phyloP scores from a whole-genome alignment of 2,113 vertebrate species.

The Sula dactylatra region DNA sequence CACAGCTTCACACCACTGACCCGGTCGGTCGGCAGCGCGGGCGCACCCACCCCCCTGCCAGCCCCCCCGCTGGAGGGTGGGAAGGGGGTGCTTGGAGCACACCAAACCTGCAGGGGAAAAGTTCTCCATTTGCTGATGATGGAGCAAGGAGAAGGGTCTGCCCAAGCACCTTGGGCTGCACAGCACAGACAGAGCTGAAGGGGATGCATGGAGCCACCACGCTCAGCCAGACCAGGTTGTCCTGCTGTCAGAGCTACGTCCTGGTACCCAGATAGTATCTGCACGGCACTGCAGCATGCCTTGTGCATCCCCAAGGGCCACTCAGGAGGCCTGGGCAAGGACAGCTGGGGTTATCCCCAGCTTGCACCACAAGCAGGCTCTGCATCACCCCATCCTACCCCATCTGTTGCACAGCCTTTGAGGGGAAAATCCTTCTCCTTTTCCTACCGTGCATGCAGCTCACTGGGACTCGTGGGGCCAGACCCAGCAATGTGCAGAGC shows the following conservation, averaged over 20 bases:
- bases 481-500: background rate
- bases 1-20: background rate
- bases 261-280: background rate
- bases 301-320: background rate
- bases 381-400: background rate
- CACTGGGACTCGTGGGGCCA: background rate
- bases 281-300: background rate
- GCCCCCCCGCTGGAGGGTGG: rapidly evolving
- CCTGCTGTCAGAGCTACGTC: background rate
- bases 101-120: background rate
- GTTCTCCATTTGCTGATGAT: background rate
- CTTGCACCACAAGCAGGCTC: background rate
- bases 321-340: background rate
- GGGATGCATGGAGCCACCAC: background rate
- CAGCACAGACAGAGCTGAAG: background rate
- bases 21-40: rapidly evolving
- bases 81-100: background rate
- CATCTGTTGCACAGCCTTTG: background rate
- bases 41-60: background rate
- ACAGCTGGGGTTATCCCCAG: background rate
- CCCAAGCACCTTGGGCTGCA: background rate
- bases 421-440: background rate
- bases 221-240: background rate
- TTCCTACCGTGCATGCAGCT: background rate
- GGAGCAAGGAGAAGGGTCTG: background rate